Percentiles rank a stretch among this genome's conserved stretches.
Evolutionary conservation across 2,888 invertebrate genomes (phyloP).

Genomic region (Diploptera punctata): DNA sequence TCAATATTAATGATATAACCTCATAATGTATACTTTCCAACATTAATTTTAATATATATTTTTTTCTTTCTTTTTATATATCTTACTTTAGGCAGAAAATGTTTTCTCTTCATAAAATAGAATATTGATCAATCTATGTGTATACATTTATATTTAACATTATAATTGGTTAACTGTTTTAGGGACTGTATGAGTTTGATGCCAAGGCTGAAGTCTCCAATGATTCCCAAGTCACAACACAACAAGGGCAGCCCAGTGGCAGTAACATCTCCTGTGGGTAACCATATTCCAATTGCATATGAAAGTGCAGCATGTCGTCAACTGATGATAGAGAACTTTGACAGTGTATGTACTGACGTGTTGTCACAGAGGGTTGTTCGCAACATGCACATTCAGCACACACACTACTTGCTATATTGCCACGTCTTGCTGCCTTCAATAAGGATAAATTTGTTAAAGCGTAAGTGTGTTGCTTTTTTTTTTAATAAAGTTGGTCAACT

Average conservation of each 20-base stretch:
- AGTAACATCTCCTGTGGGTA: constrained; percentile 30
- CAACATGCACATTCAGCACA: constrained; percentile 85
- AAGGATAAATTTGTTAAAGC: constrained; percentile 78
- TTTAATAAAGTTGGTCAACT: too few species aligned
- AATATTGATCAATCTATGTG: too few species aligned
- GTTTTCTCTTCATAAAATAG: too few species aligned
- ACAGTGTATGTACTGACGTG: constrained; percentile 78
- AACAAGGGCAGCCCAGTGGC: constrained; percentile 41
- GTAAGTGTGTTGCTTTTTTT: too few species aligned
- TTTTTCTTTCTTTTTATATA: too few species aligned
- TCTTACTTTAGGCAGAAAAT: too few species aligned
- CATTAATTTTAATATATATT: too few species aligned
- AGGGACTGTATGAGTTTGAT: constrained; percentile 61
- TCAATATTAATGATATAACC: too few species aligned
- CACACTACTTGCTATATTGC: constrained; percentile 84
- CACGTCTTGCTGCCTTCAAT: constrained; percentile 93
- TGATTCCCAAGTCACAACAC: constrained; percentile 56
- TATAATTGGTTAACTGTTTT: too few species aligned
- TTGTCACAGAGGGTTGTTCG: constrained; percentile 77
- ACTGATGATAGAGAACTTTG: constrained; percentile 83
- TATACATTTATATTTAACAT: too few species aligned
- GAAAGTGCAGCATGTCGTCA: constrained; percentile 89
- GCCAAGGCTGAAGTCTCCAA: constrained; percentile 65
- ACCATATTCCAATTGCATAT: constrained; percentile 59
- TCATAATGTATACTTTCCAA: too few species aligned